Conservation (phyloP, 2,113 vertebrate genomes). For the Psephotus haematonotus region DNA sequence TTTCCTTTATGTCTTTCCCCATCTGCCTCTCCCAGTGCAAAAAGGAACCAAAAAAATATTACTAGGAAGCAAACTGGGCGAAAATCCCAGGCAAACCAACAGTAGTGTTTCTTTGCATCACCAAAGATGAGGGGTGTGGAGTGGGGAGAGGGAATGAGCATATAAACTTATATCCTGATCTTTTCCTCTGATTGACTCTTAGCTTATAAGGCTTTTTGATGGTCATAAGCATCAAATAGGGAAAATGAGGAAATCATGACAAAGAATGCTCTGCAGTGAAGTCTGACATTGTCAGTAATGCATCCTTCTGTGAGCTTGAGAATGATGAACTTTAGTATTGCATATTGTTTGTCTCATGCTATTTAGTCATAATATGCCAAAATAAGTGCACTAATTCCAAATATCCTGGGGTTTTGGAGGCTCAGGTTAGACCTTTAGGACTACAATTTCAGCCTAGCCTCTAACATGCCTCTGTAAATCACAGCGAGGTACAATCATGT, state of each 20-base stretch:
- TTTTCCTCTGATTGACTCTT: not conserved
- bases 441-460: not conserved
- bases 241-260: not conserved
- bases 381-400: not conserved
- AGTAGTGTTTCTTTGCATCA: not conserved
- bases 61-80: not conserved
- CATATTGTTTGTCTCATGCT: not conserved
- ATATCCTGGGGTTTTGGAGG: not conserved
- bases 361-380: not conserved
- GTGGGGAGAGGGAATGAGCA: not conserved
- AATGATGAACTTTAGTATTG: not conserved
- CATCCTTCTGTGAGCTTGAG: not conserved
- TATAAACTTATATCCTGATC: not conserved
- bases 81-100: not conserved
- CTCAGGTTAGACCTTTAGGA: not conserved
- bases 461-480: not conserved
- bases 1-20: not conserved
- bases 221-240: not conserved
- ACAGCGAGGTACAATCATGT: not conserved
- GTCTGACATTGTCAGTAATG: not conserved
- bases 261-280: not conserved
- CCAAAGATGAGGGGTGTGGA: not conserved
- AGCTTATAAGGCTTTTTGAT: not conserved
- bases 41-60: not conserved
- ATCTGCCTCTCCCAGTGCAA: not conserved